Conservation (phyloP, 2,888 invertebrate species). For the Phlogophora meticulosa region DNA sequence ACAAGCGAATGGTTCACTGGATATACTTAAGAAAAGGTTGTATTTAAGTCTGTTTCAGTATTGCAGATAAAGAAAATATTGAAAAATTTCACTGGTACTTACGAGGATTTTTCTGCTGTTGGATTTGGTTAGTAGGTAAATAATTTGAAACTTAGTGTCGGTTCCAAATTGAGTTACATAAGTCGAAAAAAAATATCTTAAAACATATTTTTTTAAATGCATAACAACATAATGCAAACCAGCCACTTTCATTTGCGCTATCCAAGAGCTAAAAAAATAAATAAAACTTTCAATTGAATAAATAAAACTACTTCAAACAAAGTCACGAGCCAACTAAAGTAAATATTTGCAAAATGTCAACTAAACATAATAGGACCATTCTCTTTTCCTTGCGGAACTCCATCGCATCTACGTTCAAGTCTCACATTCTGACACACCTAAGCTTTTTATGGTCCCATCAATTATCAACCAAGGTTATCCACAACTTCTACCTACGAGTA, state of each 20-base stretch:
- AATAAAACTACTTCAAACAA: conserved; percentile 14
- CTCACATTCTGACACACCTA: conserved; percentile 65
- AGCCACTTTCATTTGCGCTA: not conserved
- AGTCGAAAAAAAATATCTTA: not conserved
- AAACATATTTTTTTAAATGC: too few relatives aligned
- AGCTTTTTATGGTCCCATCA: conserved; percentile 68
- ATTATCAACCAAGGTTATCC: conserved; percentile 65
- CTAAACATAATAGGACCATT: conserved; percentile 60
- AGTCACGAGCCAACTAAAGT: not conserved
- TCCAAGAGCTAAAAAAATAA: not conserved
- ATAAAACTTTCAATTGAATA: conserved; percentile 1
- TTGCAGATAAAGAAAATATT: too few relatives aligned
- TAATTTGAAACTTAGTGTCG: not conserved
- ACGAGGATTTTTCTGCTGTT: too few relatives aligned
- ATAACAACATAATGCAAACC: not conserved
- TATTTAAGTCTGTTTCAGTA: not conserved
- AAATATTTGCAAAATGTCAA: conserved; percentile 63
- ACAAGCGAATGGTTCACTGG: not conserved
- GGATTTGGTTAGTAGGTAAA: too few relatives aligned
- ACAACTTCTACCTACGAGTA: conserved; percentile 51
- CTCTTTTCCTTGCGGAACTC: conserved; percentile 63
- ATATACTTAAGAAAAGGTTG: not conserved
- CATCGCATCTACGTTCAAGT: conserved; percentile 36
- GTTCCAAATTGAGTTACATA: not conserved
- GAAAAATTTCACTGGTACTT: too few relatives aligned